Base-by-base conservation (phyloP, 2,888 invertebrate species). In the Thecocarcelia acutangulata region DNA sequence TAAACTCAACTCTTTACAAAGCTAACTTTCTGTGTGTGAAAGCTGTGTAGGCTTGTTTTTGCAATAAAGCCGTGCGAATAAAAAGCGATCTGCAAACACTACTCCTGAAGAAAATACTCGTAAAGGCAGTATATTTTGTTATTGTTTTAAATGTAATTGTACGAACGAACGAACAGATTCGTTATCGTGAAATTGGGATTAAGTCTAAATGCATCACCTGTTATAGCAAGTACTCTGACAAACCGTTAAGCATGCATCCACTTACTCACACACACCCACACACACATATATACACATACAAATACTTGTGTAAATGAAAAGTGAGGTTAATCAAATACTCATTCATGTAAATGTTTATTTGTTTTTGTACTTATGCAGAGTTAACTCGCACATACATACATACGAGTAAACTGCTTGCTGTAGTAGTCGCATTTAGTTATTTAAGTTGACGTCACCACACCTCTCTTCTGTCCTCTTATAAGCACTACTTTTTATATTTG, bases 261-360 rank as follows among this genome's bases (percentile, higher is more conserved):
- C 6, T 24, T 1, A n/a, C n/a, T n/a, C n/a, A 28, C 21, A 24
- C 54, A 46, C 11, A 8, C 13, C 40, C 19, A 61, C 17, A 13
- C 4, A 11, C 0, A 48, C 28, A 5, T 19, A 28, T 12, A 6
- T 13, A 6, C 5, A 13, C 19, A 8, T 33, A 17, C 21, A 24
- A 13, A 12, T 2, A 52, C 50, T 2, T 17, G 50, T 52, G 44
- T 52, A 54, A 54, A 56, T 64, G 15, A 77, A 81, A 77, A 77
- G 69, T 74, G 73, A 74, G 77, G 77, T 77, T 82, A 82, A 82
- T 82, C 77, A 77, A 82, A 78, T 82, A 78, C 64, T 78, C 74
- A 78, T 82, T 82, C 78, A 82, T 74, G 78, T 52, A 52, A 78
- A 70, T 78, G 69, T 82, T 74, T 82, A 64, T 82, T 77, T 82